Percentiles rank a stretch among this genome's conserved stretches.
Conservation (phyloP, 2,888 invertebrate species). For the Beris morrisii region DNA sequence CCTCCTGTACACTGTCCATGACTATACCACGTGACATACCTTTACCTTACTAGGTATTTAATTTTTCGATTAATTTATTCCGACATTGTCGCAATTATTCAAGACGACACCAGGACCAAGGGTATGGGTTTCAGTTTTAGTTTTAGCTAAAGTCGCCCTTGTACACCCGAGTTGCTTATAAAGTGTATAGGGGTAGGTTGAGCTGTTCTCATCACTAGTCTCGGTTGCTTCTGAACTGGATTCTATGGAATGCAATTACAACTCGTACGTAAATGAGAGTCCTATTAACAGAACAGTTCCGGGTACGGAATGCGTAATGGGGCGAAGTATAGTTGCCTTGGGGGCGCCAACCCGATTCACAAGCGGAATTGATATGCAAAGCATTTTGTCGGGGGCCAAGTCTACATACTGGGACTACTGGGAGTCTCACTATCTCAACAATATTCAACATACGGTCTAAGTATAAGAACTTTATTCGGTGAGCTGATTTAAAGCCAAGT, state of each 20-base stretch:
- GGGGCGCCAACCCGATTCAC: neutral
- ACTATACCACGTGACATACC: no score
- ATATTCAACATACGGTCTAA: no score
- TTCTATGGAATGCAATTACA: constrained; percentile 29
- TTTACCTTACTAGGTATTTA: neutral
- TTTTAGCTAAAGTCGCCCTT: no score
- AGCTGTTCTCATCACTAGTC: no score
- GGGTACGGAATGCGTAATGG: constrained; percentile 18
- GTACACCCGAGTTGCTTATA: neutral
- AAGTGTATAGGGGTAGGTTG: no score
- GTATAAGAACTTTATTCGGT: no score
- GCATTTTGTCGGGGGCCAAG: constrained; percentile 3
- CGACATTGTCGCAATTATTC: constrained; percentile 1
- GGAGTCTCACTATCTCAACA: no score
- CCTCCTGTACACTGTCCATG: no score
- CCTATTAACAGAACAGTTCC: constrained; percentile 16
- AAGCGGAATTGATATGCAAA: constrained; percentile 22
- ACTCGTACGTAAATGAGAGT: constrained; percentile 24
- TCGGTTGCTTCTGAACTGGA: constrained; percentile 9
- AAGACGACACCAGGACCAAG: neutral
- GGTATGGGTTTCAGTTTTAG: neutral
- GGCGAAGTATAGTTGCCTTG: neutral
- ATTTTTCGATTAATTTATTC: constrained; percentile 11
- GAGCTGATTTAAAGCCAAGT: no score
- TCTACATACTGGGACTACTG: no score